Conservation (phyloP, 2,797 vertebrate genomes). For the Parambassis ranga region DNA sequence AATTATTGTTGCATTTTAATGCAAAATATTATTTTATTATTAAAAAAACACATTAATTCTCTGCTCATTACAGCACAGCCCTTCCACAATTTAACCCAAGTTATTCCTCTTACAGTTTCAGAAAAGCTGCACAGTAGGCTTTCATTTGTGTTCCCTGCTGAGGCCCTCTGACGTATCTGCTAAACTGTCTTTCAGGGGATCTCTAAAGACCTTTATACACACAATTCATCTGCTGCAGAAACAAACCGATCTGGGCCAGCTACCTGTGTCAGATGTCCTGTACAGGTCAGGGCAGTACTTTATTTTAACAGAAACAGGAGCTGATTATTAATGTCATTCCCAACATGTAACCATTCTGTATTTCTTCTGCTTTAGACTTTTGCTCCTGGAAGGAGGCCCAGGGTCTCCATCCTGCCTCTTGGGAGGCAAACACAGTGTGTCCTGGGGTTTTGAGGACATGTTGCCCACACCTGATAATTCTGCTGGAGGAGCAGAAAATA, state of each 20-base stretch:
- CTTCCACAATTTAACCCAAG: slow-evolving; percentile 3
- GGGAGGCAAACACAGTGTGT: slow-evolving; percentile 96
- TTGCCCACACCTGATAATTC: slow-evolving; percentile 93
- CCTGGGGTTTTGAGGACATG: slow-evolving; percentile 99
- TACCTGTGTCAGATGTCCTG: slow-evolving; percentile 96
- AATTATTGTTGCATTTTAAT: slow-evolving; percentile 11
- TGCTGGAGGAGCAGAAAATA: slow-evolving; percentile 88
- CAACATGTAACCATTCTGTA: not conserved
- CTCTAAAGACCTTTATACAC: slow-evolving; percentile 98
- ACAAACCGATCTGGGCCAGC: slow-evolving; percentile 92
- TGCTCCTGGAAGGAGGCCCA: slow-evolving; percentile 96
- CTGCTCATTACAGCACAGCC: slow-evolving; percentile 1
- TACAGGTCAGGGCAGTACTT: slow-evolving; percentile 84
- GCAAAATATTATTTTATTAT: slow-evolving; percentile 4
- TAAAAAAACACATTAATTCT: slow-evolving; percentile 14
- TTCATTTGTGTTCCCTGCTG: slow-evolving; percentile 38
- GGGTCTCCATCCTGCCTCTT: slow-evolving; percentile 97
- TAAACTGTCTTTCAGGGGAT: slow-evolving; percentile 84
- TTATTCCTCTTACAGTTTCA: slow-evolving; percentile 1
- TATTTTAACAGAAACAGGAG: not conserved
- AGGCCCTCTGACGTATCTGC: slow-evolving; percentile 34
- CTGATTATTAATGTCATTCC: not conserved
- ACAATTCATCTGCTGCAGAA: slow-evolving; percentile 98
- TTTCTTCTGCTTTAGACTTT: slow-evolving; percentile 79
- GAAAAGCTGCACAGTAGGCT: slow-evolving; percentile 9